phyloP scores from a whole-genome alignment of 1,140 invertebrate genomes.

The Cheumatopsyche charites region DNA sequence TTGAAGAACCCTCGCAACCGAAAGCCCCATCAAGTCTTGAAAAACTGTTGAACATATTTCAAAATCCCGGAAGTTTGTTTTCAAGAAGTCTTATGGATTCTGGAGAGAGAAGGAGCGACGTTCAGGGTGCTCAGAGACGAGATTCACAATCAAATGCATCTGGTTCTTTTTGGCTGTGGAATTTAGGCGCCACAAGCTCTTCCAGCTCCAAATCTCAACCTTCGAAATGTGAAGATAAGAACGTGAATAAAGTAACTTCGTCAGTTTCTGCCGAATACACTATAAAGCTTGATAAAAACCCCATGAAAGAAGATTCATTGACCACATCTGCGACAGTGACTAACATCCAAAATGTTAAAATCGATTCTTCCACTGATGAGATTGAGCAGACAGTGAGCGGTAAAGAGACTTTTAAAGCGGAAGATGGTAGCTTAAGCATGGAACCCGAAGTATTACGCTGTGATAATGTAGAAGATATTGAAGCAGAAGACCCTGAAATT shows the following conservation, averaged over 20 bases:
- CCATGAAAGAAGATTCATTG: not conserved
- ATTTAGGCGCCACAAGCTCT: slow-evolving; percentile 44
- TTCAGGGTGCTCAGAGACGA: slow-evolving; percentile 32
- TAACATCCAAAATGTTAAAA: not conserved
- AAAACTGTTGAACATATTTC: slow-evolving; percentile 64
- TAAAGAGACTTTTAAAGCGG: not conserved
- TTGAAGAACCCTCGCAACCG: slow-evolving; percentile 50
- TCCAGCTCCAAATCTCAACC: slow-evolving; percentile 8
- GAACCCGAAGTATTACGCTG: slow-evolving; percentile 32
- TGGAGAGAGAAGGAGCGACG: slow-evolving; percentile 53
- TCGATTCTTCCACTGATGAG: not conserved
- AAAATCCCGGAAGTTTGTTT: slow-evolving; percentile 62
- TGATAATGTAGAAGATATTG: slow-evolving; percentile 36
- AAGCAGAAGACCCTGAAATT: slow-evolving; percentile 17
- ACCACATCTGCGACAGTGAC: not conserved
- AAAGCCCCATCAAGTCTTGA: slow-evolving; percentile 61
- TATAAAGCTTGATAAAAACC: slow-evolving; percentile 28
- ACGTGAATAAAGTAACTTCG: slow-evolving; percentile 1
- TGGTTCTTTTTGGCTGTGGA: slow-evolving; percentile 61
- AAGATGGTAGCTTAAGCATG: slow-evolving; percentile 5
- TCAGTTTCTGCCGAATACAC: slow-evolving; percentile 27
- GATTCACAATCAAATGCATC: slow-evolving; percentile 49
- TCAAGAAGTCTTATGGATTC: slow-evolving; percentile 53
- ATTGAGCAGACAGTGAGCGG: not conserved
- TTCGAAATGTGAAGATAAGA: slow-evolving; percentile 14